These are phyloP conservation scores for Eriocheir sinensis DNA, from an alignment of 1,140 invertebrate species.

Conservation along the genomic window DNA sequence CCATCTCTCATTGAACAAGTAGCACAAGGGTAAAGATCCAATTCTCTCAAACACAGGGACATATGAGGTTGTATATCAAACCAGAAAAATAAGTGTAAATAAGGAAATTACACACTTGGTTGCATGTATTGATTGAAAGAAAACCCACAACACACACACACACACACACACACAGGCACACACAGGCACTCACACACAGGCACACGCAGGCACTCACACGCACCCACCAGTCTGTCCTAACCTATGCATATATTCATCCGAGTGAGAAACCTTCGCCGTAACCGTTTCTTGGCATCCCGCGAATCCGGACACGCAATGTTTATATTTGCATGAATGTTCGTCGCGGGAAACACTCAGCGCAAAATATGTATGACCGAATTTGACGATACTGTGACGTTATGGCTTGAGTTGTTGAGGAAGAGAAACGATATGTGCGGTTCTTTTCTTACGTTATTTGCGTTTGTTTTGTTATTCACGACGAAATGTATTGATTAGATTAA, in stretches of 20 bases:
- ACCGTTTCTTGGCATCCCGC: not conserved
- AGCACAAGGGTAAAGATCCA: no score
- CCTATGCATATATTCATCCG: constrained; percentile 32
- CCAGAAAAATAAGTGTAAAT: no score
- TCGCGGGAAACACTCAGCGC: not conserved
- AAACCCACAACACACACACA: constrained; percentile 34
- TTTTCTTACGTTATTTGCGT: no score
- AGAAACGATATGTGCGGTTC: no score
- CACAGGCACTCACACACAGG: constrained; percentile 43
- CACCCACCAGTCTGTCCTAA: constrained; percentile 47
- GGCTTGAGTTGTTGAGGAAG: no score
- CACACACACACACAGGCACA: constrained; percentile 23
- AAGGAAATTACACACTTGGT: no score
- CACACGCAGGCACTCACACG: constrained; percentile 55
- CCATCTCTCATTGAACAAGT: no score
- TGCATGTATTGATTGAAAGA: not conserved
- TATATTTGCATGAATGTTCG: constrained; percentile 25
- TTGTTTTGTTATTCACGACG: no score
- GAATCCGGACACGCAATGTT: constrained; percentile 1
- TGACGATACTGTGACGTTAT: no score
- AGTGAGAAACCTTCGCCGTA: not conserved
- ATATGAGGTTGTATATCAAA: no score
- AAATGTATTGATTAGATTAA: no score
- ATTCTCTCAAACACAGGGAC: no score
- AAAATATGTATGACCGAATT: not conserved